These are phyloP conservation scores for Platysternon megacephalum DNA, from an alignment of 2,113 vertebrate genomes.

Conservation along the genomic window DNA sequence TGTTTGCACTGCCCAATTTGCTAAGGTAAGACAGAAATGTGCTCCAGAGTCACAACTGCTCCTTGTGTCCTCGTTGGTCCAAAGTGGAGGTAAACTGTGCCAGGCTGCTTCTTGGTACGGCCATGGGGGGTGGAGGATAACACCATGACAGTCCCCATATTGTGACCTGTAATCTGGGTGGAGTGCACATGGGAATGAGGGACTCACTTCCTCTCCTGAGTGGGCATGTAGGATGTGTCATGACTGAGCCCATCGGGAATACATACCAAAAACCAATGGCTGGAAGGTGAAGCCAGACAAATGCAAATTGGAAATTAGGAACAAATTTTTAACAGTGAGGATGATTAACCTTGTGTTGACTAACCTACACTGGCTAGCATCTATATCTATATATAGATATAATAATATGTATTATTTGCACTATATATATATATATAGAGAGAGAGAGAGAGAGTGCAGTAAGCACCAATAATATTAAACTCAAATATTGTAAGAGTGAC, in stretches of 20 bases:
- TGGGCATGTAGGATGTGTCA: not conserved
- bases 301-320: not conserved
- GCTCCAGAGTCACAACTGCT: not conserved
- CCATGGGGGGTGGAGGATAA: not conserved
- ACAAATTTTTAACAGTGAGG: not conserved
- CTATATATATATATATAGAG: too few species aligned
- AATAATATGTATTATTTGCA: too few species aligned
- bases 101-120: not conserved
- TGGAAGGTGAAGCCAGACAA: not conserved
- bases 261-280: not conserved
- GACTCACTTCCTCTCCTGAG: not conserved
- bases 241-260: not conserved
- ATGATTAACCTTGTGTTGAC: not conserved
- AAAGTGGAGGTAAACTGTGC: not conserved
- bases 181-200: not conserved
- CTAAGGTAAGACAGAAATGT: not conserved
- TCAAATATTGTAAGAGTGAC: not conserved
- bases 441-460: too few species aligned
- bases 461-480: not conserved
- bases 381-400: too few species aligned
- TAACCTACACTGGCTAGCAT: not conserved
- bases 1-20: not conserved
- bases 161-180: not conserved
- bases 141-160: not conserved
- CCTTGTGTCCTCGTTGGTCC: not conserved